Percentiles rank a stretch among this genome's conserved stretches.
phyloP scores from a whole-genome alignment of 1,140 invertebrate genomes.

The Adoxophyes honmai region DNA sequence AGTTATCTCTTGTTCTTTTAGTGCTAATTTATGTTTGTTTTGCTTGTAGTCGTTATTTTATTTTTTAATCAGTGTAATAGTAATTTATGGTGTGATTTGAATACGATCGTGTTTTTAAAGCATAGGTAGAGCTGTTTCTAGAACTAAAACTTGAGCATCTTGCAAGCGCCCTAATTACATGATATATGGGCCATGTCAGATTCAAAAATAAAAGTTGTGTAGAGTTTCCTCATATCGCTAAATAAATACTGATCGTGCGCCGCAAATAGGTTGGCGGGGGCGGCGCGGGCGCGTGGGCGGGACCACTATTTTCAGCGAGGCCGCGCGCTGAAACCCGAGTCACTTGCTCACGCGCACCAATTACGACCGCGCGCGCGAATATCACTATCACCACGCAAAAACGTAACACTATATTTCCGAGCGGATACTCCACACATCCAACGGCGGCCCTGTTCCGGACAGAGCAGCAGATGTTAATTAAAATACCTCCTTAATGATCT shows the following conservation, averaged over 20 bases:
- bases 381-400: constrained; percentile 18
- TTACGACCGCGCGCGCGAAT: constrained; percentile 23
- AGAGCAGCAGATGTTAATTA: too few species aligned
- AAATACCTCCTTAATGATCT: too few species aligned
- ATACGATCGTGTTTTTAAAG: too few species aligned
- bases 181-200: constrained; percentile 56
- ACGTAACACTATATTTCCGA: not conserved
- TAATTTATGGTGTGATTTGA: too few species aligned
- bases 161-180: constrained; percentile 48
- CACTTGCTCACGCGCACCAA: constrained; percentile 31
- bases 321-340: constrained; percentile 67
- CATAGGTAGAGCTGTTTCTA: too few species aligned
- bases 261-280: constrained; percentile 61
- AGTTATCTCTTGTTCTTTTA: too few species aligned
- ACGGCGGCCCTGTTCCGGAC: not conserved
- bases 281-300: constrained; percentile 36
- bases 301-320: constrained; percentile 68
- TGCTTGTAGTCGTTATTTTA: too few species aligned
- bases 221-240: constrained; percentile 68
- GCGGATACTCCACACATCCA: constrained; percentile 18
- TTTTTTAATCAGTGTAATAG: too few species aligned
- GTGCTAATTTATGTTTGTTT: too few species aligned
- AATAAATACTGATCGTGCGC: constrained; percentile 66
- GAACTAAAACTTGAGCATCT: constrained; percentile 12
- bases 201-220: constrained; percentile 59